Base-by-base conservation (phyloP, 2,888 invertebrate genomes). In the Drosophila tripunctata region DNA sequence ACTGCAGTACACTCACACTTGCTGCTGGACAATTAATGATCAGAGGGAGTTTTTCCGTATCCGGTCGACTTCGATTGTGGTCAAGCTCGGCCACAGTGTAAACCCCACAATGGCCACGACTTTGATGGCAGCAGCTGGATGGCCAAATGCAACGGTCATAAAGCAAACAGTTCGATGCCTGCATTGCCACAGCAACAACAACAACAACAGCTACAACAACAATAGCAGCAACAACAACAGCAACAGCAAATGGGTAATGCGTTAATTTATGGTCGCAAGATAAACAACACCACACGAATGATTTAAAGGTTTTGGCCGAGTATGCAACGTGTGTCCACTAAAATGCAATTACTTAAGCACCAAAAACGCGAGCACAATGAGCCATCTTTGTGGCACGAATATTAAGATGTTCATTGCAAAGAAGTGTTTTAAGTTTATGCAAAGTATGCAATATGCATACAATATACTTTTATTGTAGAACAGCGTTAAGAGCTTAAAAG, bases 261-360 rank as follows among this genome's bases (percentile, higher is more conserved):
- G 79, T 79, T 85, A 76, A 83, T 83, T 83, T 83, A 83, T 83
- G 85, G 87, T 77, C 61, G 75, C 86, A 85, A 87, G 83, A 85
- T 74, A 83, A 83, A 85, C 82, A 83, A 64, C 61, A 64, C 61
- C 44, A 14, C 40, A 47, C 24, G 45, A 62, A 87, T 82, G 82
- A 82, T 87, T 82, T 82, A 82, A 78, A 75, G 76, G 40, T 35
- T 36, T 48, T 41, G 65, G 27, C 31, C 75, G 43, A 63, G 48
- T 40, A 64, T 84, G 70, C 72, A 84, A 80, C 73, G 75, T 72
- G 57, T 84, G 81, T 73, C 67, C 84, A 86, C 87, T 75, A 82
- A 80, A 82, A 81, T 44, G 74, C 82, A 83, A 87, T 83, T 87
- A 83, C 86, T 87, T 85, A 87, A 82, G 61, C 64, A 63, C 44